phyloP scores from a whole-genome alignment of 2,888 invertebrate species.

The Nasonovia ribisnigri region DNA sequence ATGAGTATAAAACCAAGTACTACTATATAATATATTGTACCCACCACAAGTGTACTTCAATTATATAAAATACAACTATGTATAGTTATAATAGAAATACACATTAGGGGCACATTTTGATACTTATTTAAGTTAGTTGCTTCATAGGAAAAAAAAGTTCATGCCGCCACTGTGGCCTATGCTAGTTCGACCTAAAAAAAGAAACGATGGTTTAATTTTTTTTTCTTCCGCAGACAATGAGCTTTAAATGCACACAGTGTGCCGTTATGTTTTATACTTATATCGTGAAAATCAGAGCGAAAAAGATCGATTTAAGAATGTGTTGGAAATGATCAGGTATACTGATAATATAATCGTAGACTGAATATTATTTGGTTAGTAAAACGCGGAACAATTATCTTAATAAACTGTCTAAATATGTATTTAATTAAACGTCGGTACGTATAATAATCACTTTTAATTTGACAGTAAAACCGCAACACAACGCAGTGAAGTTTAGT shows the following conservation, averaged over 20 bases:
- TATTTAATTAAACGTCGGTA: neutral
- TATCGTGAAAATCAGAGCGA: neutral
- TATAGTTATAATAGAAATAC: neutral
- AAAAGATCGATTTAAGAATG: neutral
- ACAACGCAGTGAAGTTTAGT: neutral
- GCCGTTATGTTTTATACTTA: neutral
- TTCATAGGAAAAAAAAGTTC: no score
- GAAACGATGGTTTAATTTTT: neutral
- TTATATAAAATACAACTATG: neutral
- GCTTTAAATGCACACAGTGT: neutral
- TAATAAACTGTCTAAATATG: neutral
- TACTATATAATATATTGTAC: no score
- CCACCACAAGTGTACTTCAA: neutral
- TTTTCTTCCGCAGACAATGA: neutral
- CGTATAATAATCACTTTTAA: neutral
- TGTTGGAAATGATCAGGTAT: neutral
- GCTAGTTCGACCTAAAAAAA: neutral
- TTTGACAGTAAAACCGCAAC: neutral
- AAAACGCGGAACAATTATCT: neutral
- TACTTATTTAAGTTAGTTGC: no score
- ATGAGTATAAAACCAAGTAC: neutral
- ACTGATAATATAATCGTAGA: neutral
- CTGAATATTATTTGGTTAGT: neutral
- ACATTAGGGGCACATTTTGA: no score
- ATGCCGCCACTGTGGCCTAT: no score